A percentile compares a stretch with the other conserved stretches of the same genome.
phyloP scores from a whole-genome alignment of 1,140 invertebrate species.

The Tribolium madens region DNA sequence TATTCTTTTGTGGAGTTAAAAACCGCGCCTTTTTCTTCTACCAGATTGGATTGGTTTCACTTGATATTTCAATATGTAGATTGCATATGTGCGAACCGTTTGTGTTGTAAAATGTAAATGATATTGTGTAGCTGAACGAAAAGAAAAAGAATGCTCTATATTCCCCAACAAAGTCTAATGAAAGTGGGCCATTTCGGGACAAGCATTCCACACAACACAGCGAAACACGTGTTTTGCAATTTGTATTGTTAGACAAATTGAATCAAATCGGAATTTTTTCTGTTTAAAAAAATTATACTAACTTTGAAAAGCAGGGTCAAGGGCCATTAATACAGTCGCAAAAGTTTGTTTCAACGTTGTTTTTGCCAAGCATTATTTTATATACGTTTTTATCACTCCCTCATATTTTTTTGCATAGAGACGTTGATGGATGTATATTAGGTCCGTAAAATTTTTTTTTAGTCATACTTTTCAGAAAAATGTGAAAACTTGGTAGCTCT shows the following conservation, averaged over 20 bases:
- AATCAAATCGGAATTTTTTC: neutral
- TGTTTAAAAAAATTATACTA: neutral
- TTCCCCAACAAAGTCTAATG: neutral
- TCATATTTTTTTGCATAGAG: neutral
- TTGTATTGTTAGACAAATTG: neutral
- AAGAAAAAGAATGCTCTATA: neutral
- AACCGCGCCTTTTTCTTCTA: neutral
- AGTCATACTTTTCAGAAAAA: neutral
- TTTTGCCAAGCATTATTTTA: neutral
- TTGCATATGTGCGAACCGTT: conserved; percentile 40
- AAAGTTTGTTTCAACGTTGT: neutral
- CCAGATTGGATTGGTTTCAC: conserved; percentile 42
- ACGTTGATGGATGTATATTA: neutral
- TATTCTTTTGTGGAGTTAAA: conserved; percentile 8
- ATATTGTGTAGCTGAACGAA: neutral
- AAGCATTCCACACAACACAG: neutral
- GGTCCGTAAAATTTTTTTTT: neutral
- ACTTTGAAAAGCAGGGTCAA: neutral
- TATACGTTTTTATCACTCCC: neutral
- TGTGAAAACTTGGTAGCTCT: neutral
- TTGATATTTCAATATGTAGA: conserved; percentile 48
- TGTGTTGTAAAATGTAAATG: conserved; percentile 25
- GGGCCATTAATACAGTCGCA: neutral
- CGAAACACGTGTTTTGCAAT: neutral
- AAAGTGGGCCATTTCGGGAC: neutral